Evolutionary conservation across 2,888 invertebrate genomes (phyloP), one percentile per base, ranked within the genome.

Genomic region (Apamea anceps): DNA sequence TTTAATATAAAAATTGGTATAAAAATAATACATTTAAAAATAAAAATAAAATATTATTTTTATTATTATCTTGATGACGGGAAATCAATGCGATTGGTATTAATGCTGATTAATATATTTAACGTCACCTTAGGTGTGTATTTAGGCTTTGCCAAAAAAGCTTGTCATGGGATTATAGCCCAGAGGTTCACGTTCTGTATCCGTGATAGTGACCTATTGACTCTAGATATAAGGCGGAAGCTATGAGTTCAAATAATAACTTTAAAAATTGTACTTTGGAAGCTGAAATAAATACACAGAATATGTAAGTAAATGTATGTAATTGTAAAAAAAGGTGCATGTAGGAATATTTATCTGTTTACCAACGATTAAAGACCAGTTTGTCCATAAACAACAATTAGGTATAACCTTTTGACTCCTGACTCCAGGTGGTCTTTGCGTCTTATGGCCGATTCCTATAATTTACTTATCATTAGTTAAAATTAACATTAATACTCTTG

Each of bases 311-410:
- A 51, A 42, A 42, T 21, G 4, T 28, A 68, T 37, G 1, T 32
- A 12, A 73, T 12, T 48, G 10, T 45, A 13, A 28, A 51, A 21
- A 70, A 37, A 67, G 28, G 15, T 45, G 25, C 6, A 25, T 25
- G 37, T 21, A 21, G 12, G 2, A 21, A n/a, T n/a, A 63, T 32
- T 51, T 6, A 18, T 32, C 1, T 21, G 10, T 37, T n/a, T n/a
- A n/a, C 12, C 54, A n/a, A 32, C 6, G 4, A 15, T 25, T 12
- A 1, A 65, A 63, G 5, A 25, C n/a, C 51, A 68, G 54, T 48
- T 70, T 54, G 18, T 42, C n/a, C 18, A 71, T 72, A 66, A 72
- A 66, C 10, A 72, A 51, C 66, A 51, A 79, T 66, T 71, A 66
- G 51, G 18, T 72, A 54, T 60, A 48, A 60, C 6, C 32, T 79